Conservation (phyloP, 2,113 vertebrate species). For the Lophotis ruficrista region DNA sequence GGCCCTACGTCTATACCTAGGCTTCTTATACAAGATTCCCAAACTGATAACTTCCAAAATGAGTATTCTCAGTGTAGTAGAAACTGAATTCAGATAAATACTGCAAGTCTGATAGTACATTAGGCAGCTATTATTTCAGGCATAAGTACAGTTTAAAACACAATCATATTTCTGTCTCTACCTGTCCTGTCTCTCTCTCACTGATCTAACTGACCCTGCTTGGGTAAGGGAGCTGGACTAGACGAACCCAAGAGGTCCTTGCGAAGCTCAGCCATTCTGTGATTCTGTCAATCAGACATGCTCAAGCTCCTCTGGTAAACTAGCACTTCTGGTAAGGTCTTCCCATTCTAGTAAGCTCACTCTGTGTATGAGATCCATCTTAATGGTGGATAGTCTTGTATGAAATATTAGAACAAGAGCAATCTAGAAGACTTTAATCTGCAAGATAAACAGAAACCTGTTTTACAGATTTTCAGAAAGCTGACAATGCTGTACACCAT, state of each 20-base stretch:
- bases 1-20: not conserved
- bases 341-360: not conserved
- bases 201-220: not conserved
- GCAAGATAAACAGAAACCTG: not conserved
- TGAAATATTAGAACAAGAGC: not conserved
- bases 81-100: not conserved
- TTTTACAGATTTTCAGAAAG: not conserved
- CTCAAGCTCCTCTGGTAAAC: not conserved
- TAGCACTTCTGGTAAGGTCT: not conserved
- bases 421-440: not conserved
- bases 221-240: not conserved
- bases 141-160: not conserved
- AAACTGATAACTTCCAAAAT: not conserved
- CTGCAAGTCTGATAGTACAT: too few species aligned
- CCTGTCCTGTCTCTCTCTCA: not conserved
- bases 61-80: not conserved
- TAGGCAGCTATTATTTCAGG: not conserved
- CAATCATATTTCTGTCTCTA: not conserved
- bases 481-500: rapidly evolving
- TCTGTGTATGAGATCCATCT: not conserved
- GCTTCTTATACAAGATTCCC: not conserved
- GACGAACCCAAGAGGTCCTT: not conserved
- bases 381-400: not conserved
- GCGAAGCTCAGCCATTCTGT: not conserved
- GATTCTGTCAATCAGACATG: not conserved